These are phyloP conservation scores for Apoderus coryli DNA, from an alignment of 2,888 invertebrate species.

Conservation along the genomic window DNA sequence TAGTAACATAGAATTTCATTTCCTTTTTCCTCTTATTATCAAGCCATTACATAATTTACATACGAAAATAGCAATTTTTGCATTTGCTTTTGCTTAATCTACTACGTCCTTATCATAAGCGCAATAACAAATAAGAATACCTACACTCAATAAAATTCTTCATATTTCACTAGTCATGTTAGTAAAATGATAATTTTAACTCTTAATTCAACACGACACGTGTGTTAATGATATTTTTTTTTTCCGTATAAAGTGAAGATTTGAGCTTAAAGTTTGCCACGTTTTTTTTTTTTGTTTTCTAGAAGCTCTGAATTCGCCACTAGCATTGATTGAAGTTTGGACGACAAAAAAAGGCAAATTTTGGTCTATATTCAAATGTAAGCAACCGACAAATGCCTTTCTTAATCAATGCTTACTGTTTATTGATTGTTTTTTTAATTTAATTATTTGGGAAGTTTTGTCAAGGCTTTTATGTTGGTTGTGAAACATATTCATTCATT, in stretches of 20 bases:
- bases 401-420: conserved; percentile 12
- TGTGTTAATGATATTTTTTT: not conserved
- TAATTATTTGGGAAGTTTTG: too few species aligned
- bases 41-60: conserved; percentile 13
- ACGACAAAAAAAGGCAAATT: conserved; percentile 15
- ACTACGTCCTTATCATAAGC: too few species aligned
- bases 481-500: too few species aligned
- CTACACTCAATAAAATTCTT: too few species aligned
- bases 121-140: too few species aligned
- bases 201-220: not conserved
- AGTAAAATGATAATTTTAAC: too few species aligned
- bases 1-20: too few species aligned
- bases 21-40: conserved; percentile 12
- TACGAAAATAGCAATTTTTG: conserved; percentile 13
- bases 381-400: conserved; percentile 12
- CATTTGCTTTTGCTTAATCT: conserved; percentile 12
- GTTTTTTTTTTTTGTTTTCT: conserved; percentile 17
- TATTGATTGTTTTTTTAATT: not conserved
- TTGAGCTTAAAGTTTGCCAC: conserved; percentile 11
- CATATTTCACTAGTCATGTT: too few species aligned
- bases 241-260: conserved; percentile 1
- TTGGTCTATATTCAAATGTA: conserved; percentile 15
- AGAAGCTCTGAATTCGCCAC: conserved; percentile 15
- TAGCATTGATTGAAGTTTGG: conserved; percentile 15
- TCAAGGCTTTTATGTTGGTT: too few species aligned